Base-by-base conservation (phyloP, 1,140 invertebrate genomes). In the Teleogryllus occipitalis region DNA sequence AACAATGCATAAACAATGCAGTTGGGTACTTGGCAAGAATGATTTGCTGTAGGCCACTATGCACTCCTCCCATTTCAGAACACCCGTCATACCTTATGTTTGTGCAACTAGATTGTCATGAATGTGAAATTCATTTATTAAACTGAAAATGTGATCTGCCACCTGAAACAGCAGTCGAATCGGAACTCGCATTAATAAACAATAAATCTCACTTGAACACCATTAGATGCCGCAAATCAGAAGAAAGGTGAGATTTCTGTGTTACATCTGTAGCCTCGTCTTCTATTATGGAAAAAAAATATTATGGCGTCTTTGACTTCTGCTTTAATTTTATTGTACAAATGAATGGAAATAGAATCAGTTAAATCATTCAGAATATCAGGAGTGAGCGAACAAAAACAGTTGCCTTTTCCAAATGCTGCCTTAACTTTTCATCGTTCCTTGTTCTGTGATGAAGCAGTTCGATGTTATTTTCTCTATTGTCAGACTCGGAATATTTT, bases 301-400 rank as follows among this genome's bases (percentile, higher is more conserved):
- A n/a, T n/a, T 72, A 18, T 8, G 8, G 54, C 54, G 8, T 72
- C 54, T 72, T 72, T 72, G 54, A 72, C 18, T 18, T 72, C 54
- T 72, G 8, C 10, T 72, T 72, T 72, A 18, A 72, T 72, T 72
- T 72, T 8, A 72, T 72, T 72, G 54, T 18, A 72, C 18, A 72
- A 72, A 18, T 12, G 10, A 72, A 18, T 72, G 8, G 54, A 72
- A 12, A 72, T 72, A 72, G 54, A 72, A 72, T 72, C 54, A 18
- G n/a, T 72, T 72, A 72, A 72, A 72, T 72, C 54, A 72, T 72
- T 72, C 54, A 12, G 54, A 72, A 72, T 72, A 72, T 72, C 18
- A 72, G 8, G 54, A 12, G 54, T 72, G 54, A 12, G 54, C 54
- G n/a, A 72, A 12, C 54, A 72, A 72, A 72, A 12, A 72, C 54